A percentile compares a stretch with the other conserved stretches of the same genome.
Evolutionary conservation across 2,797 vertebrate genomes (phyloP).

Genomic region (Stomatorhinus walkeri): DNA sequence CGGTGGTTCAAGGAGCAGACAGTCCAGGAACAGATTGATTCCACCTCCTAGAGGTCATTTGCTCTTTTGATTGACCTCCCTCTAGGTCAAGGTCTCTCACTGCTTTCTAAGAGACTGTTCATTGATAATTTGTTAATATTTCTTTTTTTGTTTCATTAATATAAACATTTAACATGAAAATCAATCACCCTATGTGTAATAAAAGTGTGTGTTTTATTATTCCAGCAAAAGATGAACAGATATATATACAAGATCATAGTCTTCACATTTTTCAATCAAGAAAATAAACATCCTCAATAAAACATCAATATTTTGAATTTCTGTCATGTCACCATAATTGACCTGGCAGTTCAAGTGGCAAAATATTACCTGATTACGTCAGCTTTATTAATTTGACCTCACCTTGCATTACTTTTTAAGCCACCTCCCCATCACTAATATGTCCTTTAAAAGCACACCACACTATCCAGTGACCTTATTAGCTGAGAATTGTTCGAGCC

Average conservation of each 20-base stretch:
- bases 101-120: background rate
- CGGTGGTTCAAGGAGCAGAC: conserved; percentile 14
- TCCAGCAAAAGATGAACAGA: background rate
- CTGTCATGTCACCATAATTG: background rate
- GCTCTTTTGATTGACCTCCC: conserved; percentile 9
- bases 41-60: conserved; percentile 3
- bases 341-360: background rate
- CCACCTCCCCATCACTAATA: background rate
- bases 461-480: background rate
- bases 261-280: background rate
- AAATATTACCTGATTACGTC: background rate
- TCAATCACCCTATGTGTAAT: background rate
- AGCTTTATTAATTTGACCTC: background rate
- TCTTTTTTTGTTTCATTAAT: background rate
- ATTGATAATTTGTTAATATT: background rate
- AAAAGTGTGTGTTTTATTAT: background rate
- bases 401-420: background rate
- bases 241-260: background rate
- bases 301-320: background rate
- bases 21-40: conserved; percentile 22
- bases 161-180: background rate
- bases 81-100: conserved; percentile 12
- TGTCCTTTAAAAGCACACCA: background rate
- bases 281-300: background rate
- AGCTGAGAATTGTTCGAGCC: background rate